Evolutionary conservation across 1,140 invertebrate genomes (phyloP).

Genomic region (Sycophaga agraensis): DNA sequence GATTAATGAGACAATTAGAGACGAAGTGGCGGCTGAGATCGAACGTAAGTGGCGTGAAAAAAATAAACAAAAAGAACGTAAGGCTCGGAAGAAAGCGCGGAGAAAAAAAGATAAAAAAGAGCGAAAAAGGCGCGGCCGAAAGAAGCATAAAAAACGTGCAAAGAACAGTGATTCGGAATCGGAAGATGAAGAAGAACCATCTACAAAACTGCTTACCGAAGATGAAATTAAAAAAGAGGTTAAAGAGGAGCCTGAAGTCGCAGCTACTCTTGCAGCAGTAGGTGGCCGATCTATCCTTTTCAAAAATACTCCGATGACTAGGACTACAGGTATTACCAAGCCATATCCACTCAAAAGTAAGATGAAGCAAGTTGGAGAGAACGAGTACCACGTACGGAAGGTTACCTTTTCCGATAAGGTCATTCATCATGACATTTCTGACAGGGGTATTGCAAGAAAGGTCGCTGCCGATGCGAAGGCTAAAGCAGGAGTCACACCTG

Average conservation of each 20-base stretch:
- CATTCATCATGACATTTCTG: constrained; percentile 21
- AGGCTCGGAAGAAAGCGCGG: constrained; percentile 33
- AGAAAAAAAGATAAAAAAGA: constrained; percentile 42
- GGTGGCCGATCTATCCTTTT: constrained; percentile 17
- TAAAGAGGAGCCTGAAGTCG: constrained; percentile 40
- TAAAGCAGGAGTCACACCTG: background rate
- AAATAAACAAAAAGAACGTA: constrained; percentile 38
- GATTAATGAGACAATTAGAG: constrained; percentile 51
- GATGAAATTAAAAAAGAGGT: constrained; percentile 49
- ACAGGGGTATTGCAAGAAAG: constrained; percentile 13
- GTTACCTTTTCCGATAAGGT: constrained; percentile 27
- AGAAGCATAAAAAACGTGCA: constrained; percentile 35
- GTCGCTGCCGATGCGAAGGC: constrained; percentile 1
- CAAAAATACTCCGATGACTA: constrained; percentile 1
- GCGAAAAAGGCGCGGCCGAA: constrained; percentile 35
- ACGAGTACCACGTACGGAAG: constrained; percentile 37
- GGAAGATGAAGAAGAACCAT: constrained; percentile 27
- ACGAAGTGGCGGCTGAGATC: constrained; percentile 53
- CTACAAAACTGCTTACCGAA: constrained; percentile 35
- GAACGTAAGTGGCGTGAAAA: constrained; percentile 48
- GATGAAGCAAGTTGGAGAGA: background rate
- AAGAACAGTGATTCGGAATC: constrained; percentile 24
- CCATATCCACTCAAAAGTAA: background rate
- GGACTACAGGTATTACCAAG: background rate
- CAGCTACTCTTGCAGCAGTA: constrained; percentile 16